These are phyloP conservation scores for Tridacna gigas DNA, from an alignment of 2,888 invertebrate genomes.

Conservation along the genomic window DNA sequence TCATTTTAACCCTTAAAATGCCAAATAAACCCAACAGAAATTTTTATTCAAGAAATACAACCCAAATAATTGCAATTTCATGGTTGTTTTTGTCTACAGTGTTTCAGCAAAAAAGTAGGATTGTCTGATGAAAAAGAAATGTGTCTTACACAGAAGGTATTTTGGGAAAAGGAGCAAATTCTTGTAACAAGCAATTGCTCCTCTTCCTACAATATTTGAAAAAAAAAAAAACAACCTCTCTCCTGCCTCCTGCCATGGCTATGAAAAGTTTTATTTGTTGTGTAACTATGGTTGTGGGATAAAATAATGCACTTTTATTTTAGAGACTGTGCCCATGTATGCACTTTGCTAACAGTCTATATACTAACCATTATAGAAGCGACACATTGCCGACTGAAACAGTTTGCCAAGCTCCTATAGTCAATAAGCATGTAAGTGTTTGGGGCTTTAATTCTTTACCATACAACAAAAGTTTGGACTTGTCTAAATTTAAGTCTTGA, in stretches of 20 bases:
- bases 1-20: too few species aligned
- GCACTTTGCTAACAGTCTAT: slow-evolving; percentile 51
- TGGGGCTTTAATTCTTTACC: not conserved
- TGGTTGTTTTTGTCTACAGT: too few species aligned
- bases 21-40: too few species aligned
- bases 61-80: too few species aligned
- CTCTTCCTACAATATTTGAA: not conserved
- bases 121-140: too few species aligned
- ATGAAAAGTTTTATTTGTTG: too few species aligned
- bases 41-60: too few species aligned
- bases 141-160: too few species aligned
- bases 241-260: too few species aligned
- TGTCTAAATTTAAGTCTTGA: not conserved
- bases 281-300: too few species aligned
- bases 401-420: slow-evolving; percentile 13
- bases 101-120: too few species aligned
- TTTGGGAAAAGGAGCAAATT: not conserved
- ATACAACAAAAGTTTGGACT: not conserved
- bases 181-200: not conserved
- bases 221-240: too few species aligned
- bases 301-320: slow-evolving; percentile 21
- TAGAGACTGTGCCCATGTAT: slow-evolving; percentile 60
- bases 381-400: slow-evolving; percentile 28
- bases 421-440: slow-evolving; percentile 39
- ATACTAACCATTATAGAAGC: slow-evolving; percentile 43